These are phyloP conservation scores for Trididemnum nubilum DNA, from an alignment of 23 tunicate genomes.

Conservation along the genomic window DNA sequence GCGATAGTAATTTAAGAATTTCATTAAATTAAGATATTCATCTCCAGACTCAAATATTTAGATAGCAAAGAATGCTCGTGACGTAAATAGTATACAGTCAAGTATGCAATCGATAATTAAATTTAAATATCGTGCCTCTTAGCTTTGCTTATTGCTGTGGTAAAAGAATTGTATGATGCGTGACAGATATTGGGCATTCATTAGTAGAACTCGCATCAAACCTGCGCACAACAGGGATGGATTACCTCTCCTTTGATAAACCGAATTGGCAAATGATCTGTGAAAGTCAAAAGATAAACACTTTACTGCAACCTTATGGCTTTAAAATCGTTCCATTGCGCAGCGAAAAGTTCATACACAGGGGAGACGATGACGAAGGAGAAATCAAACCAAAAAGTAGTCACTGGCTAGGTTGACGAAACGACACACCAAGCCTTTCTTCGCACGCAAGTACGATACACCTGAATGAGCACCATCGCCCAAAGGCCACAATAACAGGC, in stretches of 20 bases:
- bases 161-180: too few species aligned
- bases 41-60: too few species aligned
- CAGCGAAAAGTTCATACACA: too few species aligned
- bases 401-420: background rate
- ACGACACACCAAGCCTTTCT: slow-evolving; percentile 2
- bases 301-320: background rate
- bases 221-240: background rate
- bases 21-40: too few species aligned
- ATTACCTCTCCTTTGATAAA: background rate
- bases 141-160: too few species aligned
- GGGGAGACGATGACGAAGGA: background rate
- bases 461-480: slow-evolving; percentile 42
- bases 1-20: too few species aligned
- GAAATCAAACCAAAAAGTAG: background rate
- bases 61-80: too few species aligned
- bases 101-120: too few species aligned
- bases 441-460: slow-evolving; percentile 61
- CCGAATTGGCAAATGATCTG: background rate
- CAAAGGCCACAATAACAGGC: slow-evolving; percentile 7
- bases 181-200: too few species aligned
- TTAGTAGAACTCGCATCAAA: too few species aligned
- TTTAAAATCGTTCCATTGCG: background rate
- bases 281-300: slow-evolving; percentile 5
- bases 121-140: too few species aligned
- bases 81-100: too few species aligned